Evolutionary conservation across 2,888 invertebrate genomes (phyloP).

Genomic region (Mantis religiosa): DNA sequence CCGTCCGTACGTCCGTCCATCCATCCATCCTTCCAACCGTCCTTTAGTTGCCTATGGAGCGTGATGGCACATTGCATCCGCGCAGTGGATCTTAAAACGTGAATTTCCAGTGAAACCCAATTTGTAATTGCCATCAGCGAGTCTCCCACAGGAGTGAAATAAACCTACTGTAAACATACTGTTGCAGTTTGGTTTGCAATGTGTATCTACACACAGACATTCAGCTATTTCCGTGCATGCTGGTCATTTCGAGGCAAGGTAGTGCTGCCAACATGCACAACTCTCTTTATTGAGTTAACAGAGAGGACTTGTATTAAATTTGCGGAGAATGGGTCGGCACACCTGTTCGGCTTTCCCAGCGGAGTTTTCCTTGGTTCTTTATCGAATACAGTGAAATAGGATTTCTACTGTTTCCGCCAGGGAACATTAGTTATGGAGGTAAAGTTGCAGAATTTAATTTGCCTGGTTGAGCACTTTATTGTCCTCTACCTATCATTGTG

Average conservation of each 20-base stretch:
- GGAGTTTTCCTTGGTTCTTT: neutral
- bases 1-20: too few species aligned
- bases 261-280: neutral
- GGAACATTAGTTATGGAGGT: neutral
- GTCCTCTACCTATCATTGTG: too few species aligned
- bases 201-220: too few species aligned
- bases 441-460: neutral
- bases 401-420: neutral
- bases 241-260: neutral
- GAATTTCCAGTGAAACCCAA: too few species aligned
- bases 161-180: too few species aligned
- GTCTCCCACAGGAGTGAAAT: too few species aligned
- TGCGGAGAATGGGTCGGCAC: neutral
- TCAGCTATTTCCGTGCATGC: neutral
- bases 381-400: neutral
- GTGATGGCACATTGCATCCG: too few species aligned
- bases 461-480: neutral
- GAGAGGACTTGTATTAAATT: neutral
- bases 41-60: too few species aligned
- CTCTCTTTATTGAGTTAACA: neutral
- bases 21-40: too few species aligned
- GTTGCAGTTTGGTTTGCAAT: too few species aligned
- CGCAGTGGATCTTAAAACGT: too few species aligned
- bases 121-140: too few species aligned
- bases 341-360: neutral